These are phyloP conservation scores for Nomia melanderi DNA, from an alignment of 1,140 invertebrate species.

Conservation along the genomic window DNA sequence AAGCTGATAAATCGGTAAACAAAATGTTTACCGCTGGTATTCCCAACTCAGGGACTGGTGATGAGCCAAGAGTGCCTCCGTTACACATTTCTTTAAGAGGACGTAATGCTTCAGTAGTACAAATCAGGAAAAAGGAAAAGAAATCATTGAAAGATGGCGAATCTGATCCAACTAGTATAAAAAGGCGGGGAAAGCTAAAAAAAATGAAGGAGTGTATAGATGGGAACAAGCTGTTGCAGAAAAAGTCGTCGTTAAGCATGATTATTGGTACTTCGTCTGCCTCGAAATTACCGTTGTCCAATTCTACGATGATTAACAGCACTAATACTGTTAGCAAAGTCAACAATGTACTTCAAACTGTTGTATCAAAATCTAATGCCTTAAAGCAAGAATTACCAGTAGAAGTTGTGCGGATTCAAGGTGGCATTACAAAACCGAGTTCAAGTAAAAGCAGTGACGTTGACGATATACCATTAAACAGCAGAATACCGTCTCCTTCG, in stretches of 20 bases:
- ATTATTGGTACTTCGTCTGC: constrained; percentile 75
- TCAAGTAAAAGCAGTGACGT: constrained; percentile 76
- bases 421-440: constrained; percentile 67
- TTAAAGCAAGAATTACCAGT: constrained; percentile 76
- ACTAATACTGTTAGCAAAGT: constrained; percentile 73
- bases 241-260: constrained; percentile 77
- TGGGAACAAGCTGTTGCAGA: constrained; percentile 77
- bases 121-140: constrained; percentile 89
- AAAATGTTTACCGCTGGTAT: constrained; percentile 72
- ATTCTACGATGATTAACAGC: constrained; percentile 75
- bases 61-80: constrained; percentile 92
- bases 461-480: constrained; percentile 79
- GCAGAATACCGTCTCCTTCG: constrained; percentile 78
- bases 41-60: constrained; percentile 72
- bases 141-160: constrained; percentile 80
- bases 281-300: constrained; percentile 76
- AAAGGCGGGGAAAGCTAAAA: constrained; percentile 77
- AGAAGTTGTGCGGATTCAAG: constrained; percentile 66
- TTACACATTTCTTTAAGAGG: constrained; percentile 93
- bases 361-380: constrained; percentile 77
- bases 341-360: constrained; percentile 75
- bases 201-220: constrained; percentile 78
- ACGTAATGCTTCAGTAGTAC: constrained; percentile 92
- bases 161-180: constrained; percentile 73
- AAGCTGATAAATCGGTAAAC: constrained; percentile 79